phyloP scores from a whole-genome alignment of 2,113 vertebrate species.

The Paralichthys olivaceus region DNA sequence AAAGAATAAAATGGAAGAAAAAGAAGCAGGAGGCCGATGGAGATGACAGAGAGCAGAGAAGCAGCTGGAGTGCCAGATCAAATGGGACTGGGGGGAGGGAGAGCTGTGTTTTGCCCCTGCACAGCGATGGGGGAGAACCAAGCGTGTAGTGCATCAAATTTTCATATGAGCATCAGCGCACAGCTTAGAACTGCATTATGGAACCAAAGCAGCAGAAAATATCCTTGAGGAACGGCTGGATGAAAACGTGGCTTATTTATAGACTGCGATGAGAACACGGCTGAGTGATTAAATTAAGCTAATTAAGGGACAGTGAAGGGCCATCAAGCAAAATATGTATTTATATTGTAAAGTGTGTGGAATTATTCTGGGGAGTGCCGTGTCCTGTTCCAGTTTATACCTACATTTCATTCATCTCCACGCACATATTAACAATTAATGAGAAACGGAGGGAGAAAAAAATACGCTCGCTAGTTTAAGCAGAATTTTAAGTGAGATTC shows the following conservation, averaged over 20 bases:
- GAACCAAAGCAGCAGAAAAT: conserved; percentile 81
- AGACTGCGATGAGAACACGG: conserved; percentile 55
- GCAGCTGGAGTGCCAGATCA: conserved; percentile 72
- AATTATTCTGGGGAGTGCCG: conserved; percentile 23
- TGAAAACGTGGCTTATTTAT: conserved; percentile 76
- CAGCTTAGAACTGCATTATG: conserved; percentile 77
- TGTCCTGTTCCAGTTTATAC: conserved; percentile 14
- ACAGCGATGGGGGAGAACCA: conserved; percentile 63
- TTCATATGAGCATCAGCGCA: conserved; percentile 78
- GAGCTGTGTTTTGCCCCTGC: conserved; percentile 68
- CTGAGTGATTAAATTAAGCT: conserved; percentile 74
- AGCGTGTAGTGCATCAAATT: conserved; percentile 79
- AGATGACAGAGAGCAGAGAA: conserved; percentile 51
- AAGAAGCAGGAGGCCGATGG: conserved; percentile 24
- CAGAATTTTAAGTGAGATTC: not conserved
- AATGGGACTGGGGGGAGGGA: conserved; percentile 52
- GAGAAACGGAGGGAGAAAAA: not conserved
- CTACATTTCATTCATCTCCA: conserved; percentile 1
- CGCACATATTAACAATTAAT: conserved; percentile 8
- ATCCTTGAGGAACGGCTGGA: conserved; percentile 77
- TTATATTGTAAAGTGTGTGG: conserved; percentile 32
- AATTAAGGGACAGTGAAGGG: conserved; percentile 69
- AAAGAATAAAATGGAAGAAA: not conserved
- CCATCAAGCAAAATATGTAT: conserved; percentile 57
- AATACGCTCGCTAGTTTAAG: not conserved